A percentile compares a stretch with the other conserved stretches of the same genome.
These are phyloP conservation scores for Onthophagus sagittarius DNA, from an alignment of 2,888 invertebrate genomes.

Conservation along the genomic window DNA sequence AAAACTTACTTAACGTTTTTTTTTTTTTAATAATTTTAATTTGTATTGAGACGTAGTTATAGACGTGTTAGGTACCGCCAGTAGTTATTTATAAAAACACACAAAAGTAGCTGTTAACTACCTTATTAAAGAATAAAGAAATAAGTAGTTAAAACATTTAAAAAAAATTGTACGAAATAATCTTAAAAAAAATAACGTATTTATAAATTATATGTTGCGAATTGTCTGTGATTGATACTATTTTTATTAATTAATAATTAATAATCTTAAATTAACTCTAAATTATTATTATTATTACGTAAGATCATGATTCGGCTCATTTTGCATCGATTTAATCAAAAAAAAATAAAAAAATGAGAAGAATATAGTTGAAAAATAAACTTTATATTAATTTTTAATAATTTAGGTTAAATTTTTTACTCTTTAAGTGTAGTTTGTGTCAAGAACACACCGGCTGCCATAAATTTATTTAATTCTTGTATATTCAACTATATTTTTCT, in stretches of 20 bases:
- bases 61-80: slow-evolving; percentile 2
- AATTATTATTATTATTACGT: slow-evolving; percentile 17
- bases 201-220: slow-evolving; percentile 48
- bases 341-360: background rate
- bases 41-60: slow-evolving; percentile 11
- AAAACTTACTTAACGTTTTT: slow-evolving; percentile 2
- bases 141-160: background rate
- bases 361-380: background rate
- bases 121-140: slow-evolving; percentile 16
- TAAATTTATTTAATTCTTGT: background rate
- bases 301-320: background rate
- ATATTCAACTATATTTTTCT: background rate
- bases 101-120: slow-evolving; percentile 2
- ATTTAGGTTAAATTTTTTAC: background rate
- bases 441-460: background rate
- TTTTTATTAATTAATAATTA: slow-evolving; percentile 46
- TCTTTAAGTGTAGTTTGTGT: background rate
- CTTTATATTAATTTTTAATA: background rate
- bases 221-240: slow-evolving; percentile 50
- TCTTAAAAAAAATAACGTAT: slow-evolving; percentile 19
- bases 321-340: background rate
- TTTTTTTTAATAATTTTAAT: too few relatives aligned
- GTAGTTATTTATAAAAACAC: background rate
- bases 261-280: slow-evolving; percentile 34
- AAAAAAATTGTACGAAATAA: background rate